Evolutionary conservation across 2,888 invertebrate genomes (phyloP).

Genomic region (Agrotis segetum): DNA sequence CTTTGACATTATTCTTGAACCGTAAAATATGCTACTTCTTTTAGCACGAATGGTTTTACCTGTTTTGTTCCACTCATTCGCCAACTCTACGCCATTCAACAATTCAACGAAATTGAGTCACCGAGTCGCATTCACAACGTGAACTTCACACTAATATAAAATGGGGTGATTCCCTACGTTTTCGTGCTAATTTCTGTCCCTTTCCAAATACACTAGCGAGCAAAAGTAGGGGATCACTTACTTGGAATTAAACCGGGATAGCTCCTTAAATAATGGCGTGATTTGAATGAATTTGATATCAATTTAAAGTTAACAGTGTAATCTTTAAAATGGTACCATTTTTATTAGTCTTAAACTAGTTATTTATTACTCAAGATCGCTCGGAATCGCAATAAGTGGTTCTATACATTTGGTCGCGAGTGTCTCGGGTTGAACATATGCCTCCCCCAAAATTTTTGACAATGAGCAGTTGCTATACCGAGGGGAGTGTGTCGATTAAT

Average conservation of each 20-base stretch:
- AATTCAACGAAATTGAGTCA: conserved; percentile 6
- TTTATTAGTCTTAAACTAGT: no score
- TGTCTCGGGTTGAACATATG: conserved; percentile 2
- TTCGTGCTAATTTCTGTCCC: conserved; percentile 23
- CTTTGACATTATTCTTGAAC: no score
- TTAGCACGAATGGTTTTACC: not conserved
- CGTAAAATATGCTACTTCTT: no score
- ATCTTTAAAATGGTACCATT: no score
- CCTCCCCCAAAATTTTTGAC: conserved; percentile 34
- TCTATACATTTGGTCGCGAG: no score
- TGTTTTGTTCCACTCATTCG: not conserved
- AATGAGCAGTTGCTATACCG: conserved; percentile 33
- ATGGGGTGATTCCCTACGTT: conserved; percentile 20
- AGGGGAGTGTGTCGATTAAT: conserved; percentile 43
- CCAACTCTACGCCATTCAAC: not conserved
- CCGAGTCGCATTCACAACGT: not conserved
- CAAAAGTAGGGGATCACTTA: no score
- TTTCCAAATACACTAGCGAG: not conserved
- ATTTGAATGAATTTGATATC: no score
- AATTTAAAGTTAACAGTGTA: no score
- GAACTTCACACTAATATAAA: not conserved
- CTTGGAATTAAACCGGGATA: no score
- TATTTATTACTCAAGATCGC: no score
- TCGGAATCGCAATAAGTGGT: no score
- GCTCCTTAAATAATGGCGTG: no score